Evolutionary conservation across 2,888 invertebrate species (phyloP).

Genomic region (Diloba caeruleocephala): DNA sequence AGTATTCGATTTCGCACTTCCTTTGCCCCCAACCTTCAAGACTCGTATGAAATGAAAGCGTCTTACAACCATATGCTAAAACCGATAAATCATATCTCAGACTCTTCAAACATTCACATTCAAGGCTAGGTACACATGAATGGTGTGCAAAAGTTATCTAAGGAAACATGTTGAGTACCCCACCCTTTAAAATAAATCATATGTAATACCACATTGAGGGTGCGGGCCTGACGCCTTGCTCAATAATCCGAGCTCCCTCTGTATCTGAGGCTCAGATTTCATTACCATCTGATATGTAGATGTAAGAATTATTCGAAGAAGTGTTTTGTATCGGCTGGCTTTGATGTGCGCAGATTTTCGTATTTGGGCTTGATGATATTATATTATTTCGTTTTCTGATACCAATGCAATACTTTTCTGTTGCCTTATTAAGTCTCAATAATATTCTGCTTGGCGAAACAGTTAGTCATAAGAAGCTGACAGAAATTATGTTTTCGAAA

Average conservation of each 20-base stretch:
- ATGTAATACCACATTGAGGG: constrained; percentile 66
- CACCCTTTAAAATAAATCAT: constrained; percentile 67
- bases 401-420: too few species aligned
- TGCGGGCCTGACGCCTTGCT: constrained; percentile 58
- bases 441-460: too few species aligned
- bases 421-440: too few species aligned
- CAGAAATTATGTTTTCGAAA: too few species aligned
- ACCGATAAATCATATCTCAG: constrained; percentile 51
- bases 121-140: constrained; percentile 53
- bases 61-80: constrained; percentile 25
- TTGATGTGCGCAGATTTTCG: constrained; percentile 18
- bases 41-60: constrained; percentile 24
- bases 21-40: constrained; percentile 21
- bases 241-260: constrained; percentile 54
- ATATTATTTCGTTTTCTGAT: too few species aligned
- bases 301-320: constrained; percentile 46
- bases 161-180: constrained; percentile 66
- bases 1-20: constrained; percentile 27
- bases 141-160: constrained; percentile 64
- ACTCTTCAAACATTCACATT: constrained; percentile 50
- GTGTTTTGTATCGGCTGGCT: constrained; percentile 47
- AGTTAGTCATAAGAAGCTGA: too few species aligned
- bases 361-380: constrained; percentile 1
- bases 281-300: constrained; percentile 64
- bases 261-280: constrained; percentile 64